A percentile compares a stretch with the other conserved stretches of the same genome.
These are phyloP conservation scores for Potamilus streckersoni DNA, from an alignment of 1,140 invertebrate species.

Conservation along the genomic window DNA sequence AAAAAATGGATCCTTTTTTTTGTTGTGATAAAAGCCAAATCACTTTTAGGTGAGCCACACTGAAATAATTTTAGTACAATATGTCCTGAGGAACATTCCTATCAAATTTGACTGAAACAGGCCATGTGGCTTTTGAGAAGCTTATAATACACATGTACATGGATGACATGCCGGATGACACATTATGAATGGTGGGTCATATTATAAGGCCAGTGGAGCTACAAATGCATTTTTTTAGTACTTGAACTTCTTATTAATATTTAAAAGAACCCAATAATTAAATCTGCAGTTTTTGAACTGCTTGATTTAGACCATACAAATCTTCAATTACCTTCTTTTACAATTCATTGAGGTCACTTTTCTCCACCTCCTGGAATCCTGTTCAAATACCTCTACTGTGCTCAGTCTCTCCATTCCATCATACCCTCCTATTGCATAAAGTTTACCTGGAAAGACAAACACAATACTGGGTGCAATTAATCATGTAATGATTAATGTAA, in stretches of 20 bases:
- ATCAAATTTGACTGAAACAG: too few species aligned
- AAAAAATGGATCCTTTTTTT: too few species aligned
- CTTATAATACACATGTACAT: too few species aligned
- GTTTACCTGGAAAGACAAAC: conserved; percentile 40
- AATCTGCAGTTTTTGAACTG: not conserved
- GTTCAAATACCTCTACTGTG: conserved; percentile 91
- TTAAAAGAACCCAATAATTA: not conserved
- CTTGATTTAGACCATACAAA: not conserved
- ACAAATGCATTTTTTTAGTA: too few species aligned
- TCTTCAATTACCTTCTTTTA: conserved; percentile 77
- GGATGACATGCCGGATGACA: too few species aligned
- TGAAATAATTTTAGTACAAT: too few species aligned
- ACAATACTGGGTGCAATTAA: not conserved
- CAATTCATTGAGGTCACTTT: conserved; percentile 85
- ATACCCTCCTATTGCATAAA: conserved; percentile 76
- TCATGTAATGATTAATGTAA: not conserved
- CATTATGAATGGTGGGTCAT: too few species aligned
- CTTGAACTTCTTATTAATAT: not conserved
- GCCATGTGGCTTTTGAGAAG: too few species aligned
- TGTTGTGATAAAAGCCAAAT: too few species aligned
- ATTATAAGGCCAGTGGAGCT: too few species aligned
- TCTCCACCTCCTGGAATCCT: conserved; percentile 79
- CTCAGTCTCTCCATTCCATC: conserved; percentile 85
- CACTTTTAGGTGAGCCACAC: too few species aligned
- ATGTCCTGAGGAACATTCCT: too few species aligned